Evolutionary conservation across 2,888 invertebrate genomes (phyloP).

Genomic region (Dyspetes luteomarginatus): DNA sequence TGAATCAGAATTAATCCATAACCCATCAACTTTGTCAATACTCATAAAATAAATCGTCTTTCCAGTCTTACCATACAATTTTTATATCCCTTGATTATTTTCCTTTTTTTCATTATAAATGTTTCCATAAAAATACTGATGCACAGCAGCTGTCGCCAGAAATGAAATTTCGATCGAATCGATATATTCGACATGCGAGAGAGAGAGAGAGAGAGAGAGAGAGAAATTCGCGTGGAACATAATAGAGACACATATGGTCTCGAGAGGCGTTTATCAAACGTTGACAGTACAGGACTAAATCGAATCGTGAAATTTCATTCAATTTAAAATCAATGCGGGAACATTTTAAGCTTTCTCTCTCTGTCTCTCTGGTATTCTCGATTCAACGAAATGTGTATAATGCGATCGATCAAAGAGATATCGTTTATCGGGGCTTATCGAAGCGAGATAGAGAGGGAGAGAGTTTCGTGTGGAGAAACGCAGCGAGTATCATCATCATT

Average conservation of each 20-base stretch:
- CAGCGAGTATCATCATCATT: constrained; percentile 26
- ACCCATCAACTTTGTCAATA: too few species aligned
- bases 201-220: background rate
- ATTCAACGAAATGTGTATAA: constrained; percentile 27
- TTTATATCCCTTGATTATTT: background rate
- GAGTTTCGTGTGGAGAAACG: background rate
- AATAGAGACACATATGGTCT: constrained; percentile 10
- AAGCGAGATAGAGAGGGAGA: background rate
- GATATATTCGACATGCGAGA: background rate
- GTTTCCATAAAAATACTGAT: background rate
- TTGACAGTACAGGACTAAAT: constrained; percentile 16
- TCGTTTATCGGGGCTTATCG: constrained; percentile 33
- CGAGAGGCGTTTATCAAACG: constrained; percentile 32
- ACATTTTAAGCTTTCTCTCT: constrained; percentile 5
- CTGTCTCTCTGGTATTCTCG: constrained; percentile 24
- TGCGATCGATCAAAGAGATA: constrained; percentile 49
- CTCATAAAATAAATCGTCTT: too few species aligned
- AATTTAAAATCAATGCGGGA: constrained; percentile 44
- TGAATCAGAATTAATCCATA: background rate
- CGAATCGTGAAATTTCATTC: constrained; percentile 53
- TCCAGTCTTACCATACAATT: background rate
- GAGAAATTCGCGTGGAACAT: background rate
- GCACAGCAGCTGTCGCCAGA: constrained; percentile 1
- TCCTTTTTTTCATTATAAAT: background rate
- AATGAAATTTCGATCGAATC: constrained; percentile 30